Evolutionary conservation across 2,797 vertebrate genomes (phyloP).

Genomic region (Malacoctenus gilli): DNA sequence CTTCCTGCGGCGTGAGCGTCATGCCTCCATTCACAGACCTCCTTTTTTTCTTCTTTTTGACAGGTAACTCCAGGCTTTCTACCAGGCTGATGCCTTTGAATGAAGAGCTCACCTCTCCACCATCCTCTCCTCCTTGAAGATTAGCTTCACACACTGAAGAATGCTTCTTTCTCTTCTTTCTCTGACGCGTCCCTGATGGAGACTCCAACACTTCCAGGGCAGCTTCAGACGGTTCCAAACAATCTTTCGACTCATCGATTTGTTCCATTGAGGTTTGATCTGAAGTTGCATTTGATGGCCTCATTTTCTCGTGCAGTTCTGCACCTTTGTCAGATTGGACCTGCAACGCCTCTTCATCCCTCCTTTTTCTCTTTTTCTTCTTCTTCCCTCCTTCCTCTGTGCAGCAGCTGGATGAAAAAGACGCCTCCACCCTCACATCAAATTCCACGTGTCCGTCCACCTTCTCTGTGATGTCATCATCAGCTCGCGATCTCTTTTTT

Average conservation of each 20-base stretch:
- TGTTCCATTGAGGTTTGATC: not conserved
- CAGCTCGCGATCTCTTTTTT: not conserved
- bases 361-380: conserved; percentile 18
- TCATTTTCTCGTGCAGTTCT: conserved; percentile 17
- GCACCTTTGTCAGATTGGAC: not conserved
- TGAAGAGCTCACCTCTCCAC: not conserved
- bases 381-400: not conserved
- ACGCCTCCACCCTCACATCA: not conserved
- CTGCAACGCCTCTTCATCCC: not conserved
- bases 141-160: not conserved
- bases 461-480: not conserved
- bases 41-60: conserved; percentile 31
- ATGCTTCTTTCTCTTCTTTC: conserved; percentile 39
- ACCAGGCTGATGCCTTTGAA: not conserved
- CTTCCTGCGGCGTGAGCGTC: conserved; percentile 14
- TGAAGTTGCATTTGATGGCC: not conserved
- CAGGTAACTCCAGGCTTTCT: not conserved
- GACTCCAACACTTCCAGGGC: conserved; percentile 1
- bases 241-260: not conserved
- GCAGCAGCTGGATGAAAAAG: not conserved
- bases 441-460: not conserved
- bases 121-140: not conserved
- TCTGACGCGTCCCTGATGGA: not conserved
- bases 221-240: conserved; percentile 11
- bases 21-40: not conserved